Base-by-base conservation (phyloP, 2,888 invertebrate genomes). In the Saturnia pavonia region DNA sequence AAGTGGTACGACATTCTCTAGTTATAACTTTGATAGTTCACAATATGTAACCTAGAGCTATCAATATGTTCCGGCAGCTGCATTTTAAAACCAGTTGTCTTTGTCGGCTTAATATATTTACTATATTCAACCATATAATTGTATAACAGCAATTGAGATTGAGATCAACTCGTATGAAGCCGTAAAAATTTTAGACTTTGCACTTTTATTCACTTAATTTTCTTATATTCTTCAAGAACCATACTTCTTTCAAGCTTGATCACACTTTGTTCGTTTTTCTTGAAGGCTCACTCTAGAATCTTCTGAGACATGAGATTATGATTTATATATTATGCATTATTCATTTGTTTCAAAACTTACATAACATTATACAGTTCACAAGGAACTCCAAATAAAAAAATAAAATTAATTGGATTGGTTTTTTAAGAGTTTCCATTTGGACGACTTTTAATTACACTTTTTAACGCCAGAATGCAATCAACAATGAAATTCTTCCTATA, bases 301-400 rank as follows among this genome's bases (percentile, higher is more conserved):
- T 45, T 6, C 16, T 45, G 45, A 16, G 12, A 11, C 14, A 45
- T 45, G 16, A 45, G 16, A 45, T 45, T 45, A 16, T 4, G 14
- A 45, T 12, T 45, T 16, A 45, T 0, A 1, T 48, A 19, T 48
- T 19, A 7, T 48, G 19, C 19, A 48, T 48, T n/a, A 6, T 19
- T 4, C 48, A 48, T 16, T 48, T n/a, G 19, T 14, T 22, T 25
- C 1, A 25, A 43, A 63, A 77, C 85, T 83, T 74, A 86, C 85
- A 81, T 16, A 86, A 19, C 54, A 65, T 65, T 65, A 65, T 9
- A 40, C 40, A 65, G 11, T 11, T 65, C 8, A 65, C 40, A n/a
- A 40, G n/a, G 9, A n/a, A n/a, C 7, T 8, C 40, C n/a, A 65
- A 65, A 40, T 65, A 40, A 65, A n/a, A n/a, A 65, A 65, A 11